Percentiles rank a stretch among this genome's conserved stretches.
Evolutionary conservation across 2,113 vertebrate genomes (phyloP).

Genomic region (Panurus biarmicus): DNA sequence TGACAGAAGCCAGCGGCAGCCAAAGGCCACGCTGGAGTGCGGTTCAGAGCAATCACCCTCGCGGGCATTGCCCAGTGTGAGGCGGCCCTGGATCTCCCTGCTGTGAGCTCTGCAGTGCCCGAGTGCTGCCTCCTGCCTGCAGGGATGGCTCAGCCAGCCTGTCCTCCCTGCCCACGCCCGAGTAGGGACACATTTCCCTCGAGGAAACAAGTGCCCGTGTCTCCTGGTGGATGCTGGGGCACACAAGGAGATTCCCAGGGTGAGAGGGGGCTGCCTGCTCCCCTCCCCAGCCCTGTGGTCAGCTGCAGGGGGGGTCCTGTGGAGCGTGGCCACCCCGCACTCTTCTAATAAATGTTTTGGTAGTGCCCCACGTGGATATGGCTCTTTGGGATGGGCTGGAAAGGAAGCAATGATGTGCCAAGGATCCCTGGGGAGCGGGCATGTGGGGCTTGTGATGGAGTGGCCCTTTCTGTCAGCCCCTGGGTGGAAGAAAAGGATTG

Average conservation of each 20-base stretch:
- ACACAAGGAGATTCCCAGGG: fast-evolving
- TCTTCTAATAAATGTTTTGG: neutral
- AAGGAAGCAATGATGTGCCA: fast-evolving
- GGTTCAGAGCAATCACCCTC: neutral
- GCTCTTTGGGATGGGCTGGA: neutral
- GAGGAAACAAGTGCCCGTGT: fast-evolving
- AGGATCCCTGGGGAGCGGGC: fast-evolving
- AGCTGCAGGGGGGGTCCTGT: neutral
- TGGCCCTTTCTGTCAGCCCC: neutral
- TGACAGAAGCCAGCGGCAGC: neutral
- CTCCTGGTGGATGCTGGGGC: neutral
- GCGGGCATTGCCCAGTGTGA: neutral
- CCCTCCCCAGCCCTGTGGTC: neutral
- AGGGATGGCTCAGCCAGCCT: neutral
- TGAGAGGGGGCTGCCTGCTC: neutral
- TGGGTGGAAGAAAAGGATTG: neutral
- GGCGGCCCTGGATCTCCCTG: neutral
- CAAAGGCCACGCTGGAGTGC: neutral
- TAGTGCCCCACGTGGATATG: neutral
- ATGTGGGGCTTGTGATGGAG: fast-evolving
- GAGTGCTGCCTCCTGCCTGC: neutral
- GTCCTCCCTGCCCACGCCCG: neutral
- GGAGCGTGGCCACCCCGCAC: neutral
- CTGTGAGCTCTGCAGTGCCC: neutral
- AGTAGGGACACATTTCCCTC: fast-evolving